Evolutionary conservation across 2,888 invertebrate genomes (phyloP).

Genomic region (Sturmia bella): DNA sequence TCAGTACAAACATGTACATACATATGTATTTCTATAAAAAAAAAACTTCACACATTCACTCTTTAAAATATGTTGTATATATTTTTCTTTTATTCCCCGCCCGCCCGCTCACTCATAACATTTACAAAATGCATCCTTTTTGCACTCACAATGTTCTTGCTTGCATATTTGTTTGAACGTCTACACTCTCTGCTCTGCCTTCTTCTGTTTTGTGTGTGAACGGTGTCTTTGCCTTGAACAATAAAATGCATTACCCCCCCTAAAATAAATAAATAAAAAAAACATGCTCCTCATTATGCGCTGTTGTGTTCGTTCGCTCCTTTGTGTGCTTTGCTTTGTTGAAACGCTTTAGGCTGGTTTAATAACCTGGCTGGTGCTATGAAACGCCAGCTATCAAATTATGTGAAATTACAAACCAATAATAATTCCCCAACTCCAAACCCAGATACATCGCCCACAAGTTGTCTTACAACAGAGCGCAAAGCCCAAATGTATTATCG

Average conservation of each 20-base stretch:
- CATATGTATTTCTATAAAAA: conserved; percentile 1
- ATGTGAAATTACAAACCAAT: conserved; percentile 87
- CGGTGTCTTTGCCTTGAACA: conserved; percentile 38
- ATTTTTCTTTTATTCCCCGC: conserved; percentile 46
- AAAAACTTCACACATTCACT: conserved; percentile 45
- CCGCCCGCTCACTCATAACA: conserved; percentile 45
- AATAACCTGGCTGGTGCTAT: conserved; percentile 87
- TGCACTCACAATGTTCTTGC: not conserved
- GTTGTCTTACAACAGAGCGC: conserved; percentile 65
- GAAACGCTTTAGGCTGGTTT: conserved; percentile 83
- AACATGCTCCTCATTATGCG: conserved; percentile 53
- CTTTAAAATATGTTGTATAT: conserved; percentile 22
- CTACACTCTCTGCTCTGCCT: conserved; percentile 40
- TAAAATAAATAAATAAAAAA: conserved; percentile 23
- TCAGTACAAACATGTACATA: conserved; percentile 12
- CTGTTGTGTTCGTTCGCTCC: conserved; percentile 56
- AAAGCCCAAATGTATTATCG: conserved; percentile 76
- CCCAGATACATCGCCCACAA: conserved; percentile 71
- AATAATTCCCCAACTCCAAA: conserved; percentile 81
- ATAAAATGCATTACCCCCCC: conserved; percentile 19
- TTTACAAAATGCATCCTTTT: conserved; percentile 47
- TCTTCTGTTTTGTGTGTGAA: conserved; percentile 41
- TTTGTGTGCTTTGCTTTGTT: conserved; percentile 54
- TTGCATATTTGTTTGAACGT: conserved; percentile 51
- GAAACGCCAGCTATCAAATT: conserved; percentile 91